These are phyloP conservation scores for Orthosia cruda DNA, from an alignment of 2,888 invertebrate genomes.

Conservation along the genomic window DNA sequence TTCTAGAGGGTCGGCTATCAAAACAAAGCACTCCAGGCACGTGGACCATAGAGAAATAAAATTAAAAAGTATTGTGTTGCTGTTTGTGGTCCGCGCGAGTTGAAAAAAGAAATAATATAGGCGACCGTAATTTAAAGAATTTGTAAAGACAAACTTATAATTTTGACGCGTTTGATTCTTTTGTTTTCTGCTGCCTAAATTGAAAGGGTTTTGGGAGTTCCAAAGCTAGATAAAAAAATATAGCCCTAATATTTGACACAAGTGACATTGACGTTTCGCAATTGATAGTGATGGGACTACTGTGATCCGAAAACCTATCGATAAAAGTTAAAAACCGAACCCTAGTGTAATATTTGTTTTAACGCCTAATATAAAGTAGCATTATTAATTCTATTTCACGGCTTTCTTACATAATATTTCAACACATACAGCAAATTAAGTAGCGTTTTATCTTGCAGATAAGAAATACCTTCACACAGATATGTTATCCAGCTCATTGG, in stretches of 20 bases:
- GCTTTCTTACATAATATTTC: conserved; percentile 44
- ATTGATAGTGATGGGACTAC: conserved; percentile 19
- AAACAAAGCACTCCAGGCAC: conserved; percentile 50
- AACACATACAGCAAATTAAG: conserved; percentile 45
- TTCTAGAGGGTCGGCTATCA: conserved; percentile 41
- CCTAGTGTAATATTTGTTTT: no score
- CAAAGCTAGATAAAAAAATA: background rate
- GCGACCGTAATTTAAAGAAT: background rate
- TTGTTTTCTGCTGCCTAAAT: background rate
- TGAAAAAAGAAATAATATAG: background rate
- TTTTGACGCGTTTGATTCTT: background rate
- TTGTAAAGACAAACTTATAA: background rate
- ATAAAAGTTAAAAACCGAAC: no score
- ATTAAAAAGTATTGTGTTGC: background rate
- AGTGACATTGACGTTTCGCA: background rate
- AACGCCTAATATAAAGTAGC: background rate
- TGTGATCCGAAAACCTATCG: background rate
- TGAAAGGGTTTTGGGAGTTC: background rate
- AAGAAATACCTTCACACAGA: conserved; percentile 50
- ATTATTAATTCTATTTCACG: background rate
- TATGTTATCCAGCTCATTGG: conserved; percentile 40
- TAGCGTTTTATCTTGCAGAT: conserved; percentile 50
- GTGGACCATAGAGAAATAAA: conserved; percentile 32
- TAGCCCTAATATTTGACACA: background rate
- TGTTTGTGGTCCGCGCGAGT: conserved; percentile 13